phyloP scores from a whole-genome alignment of 2,113 vertebrate species.

The Australoheros scitulus region DNA sequence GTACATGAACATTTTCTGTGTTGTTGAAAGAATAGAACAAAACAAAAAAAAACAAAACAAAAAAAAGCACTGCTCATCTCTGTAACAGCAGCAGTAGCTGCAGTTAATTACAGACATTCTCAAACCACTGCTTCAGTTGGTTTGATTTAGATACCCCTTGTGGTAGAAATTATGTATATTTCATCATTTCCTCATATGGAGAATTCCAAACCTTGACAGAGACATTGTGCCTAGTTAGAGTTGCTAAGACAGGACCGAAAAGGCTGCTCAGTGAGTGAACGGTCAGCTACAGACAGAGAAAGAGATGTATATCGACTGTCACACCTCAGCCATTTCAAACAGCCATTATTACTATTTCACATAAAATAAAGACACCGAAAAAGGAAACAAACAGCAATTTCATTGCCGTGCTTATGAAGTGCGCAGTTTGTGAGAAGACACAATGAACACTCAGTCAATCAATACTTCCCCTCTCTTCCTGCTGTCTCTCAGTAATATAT shows the following conservation, averaged over 20 bases:
- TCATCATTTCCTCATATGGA: neutral
- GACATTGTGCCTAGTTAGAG: slow-evolving; percentile 5
- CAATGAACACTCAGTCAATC: slow-evolving; percentile 79
- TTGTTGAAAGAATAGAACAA: neutral
- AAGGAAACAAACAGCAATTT: slow-evolving; percentile 76
- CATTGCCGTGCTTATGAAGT: slow-evolving; percentile 76
- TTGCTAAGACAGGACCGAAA: slow-evolving; percentile 6
- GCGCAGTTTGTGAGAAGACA: slow-evolving; percentile 73
- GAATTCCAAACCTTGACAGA: neutral
- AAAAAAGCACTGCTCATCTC: neutral
- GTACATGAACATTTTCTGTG: neutral
- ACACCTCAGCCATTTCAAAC: slow-evolving; percentile 61
- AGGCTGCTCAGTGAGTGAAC: neutral
- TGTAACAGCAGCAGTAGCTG: neutral
- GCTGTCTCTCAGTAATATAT: slow-evolving; percentile 81
- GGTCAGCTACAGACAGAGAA: slow-evolving; percentile 12
- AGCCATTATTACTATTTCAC: slow-evolving; percentile 66
- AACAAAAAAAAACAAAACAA: neutral
- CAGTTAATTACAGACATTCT: slow-evolving; percentile 1
- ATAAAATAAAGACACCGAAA: slow-evolving; percentile 67
- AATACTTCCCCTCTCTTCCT: slow-evolving; percentile 76
- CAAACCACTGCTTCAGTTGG: neutral
- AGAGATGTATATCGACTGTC: slow-evolving; percentile 48
- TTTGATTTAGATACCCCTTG: slow-evolving; percentile 4
- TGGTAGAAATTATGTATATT: slow-evolving; percentile 2